These are phyloP conservation scores for Canis aureus DNA, from an alignment of 2,113 vertebrate species.

Conservation along the genomic window DNA sequence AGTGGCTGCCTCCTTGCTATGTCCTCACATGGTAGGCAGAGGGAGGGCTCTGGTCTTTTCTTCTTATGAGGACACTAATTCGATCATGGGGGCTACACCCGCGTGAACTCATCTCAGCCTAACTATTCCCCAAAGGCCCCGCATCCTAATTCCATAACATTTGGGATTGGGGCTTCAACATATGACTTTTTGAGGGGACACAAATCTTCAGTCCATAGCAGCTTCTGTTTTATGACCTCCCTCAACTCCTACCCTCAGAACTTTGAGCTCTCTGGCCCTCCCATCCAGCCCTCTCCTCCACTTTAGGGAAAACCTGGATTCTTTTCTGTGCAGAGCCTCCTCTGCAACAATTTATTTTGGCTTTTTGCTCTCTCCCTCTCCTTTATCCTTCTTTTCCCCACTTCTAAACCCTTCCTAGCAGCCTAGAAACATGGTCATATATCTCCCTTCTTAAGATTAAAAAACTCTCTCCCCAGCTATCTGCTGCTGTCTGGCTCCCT, in stretches of 20 bases:
- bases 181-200: not conserved
- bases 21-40: not conserved
- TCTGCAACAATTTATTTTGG: not conserved
- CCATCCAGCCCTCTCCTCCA: not conserved
- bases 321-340: not conserved
- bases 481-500: not conserved
- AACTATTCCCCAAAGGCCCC: not conserved
- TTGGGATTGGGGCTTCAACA: not conserved
- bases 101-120: not conserved
- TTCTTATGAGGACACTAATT: not conserved
- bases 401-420: not conserved
- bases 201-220: not conserved
- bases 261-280: not conserved
- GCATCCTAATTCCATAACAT: not conserved
- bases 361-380: not conserved
- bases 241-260: not conserved
- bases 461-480: not conserved
- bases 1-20: not conserved
- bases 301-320: not conserved
- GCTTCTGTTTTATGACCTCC: slow-evolving; percentile 8
- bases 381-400: not conserved
- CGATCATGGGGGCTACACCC: not conserved
- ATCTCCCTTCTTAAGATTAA: slow-evolving; percentile 6
- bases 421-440: not conserved
- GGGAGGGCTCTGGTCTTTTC: not conserved